A percentile compares a stretch with the other conserved stretches of the same genome.
Evolutionary conservation across 1,140 invertebrate species (phyloP).

Genomic region (Monomorium pharaonis): DNA sequence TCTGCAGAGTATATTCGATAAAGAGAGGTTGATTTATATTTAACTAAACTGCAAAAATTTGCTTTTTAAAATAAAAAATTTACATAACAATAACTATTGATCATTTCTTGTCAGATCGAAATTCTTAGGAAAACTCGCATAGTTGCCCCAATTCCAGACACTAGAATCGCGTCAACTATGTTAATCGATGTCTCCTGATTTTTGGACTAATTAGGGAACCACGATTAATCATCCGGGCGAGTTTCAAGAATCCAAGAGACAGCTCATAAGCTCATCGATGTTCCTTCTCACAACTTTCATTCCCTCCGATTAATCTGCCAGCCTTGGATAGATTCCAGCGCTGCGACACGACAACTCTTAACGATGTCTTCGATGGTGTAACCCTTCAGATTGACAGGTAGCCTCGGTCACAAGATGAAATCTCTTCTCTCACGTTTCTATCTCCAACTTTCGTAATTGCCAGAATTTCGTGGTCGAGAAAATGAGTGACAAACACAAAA

Average conservation of each 20-base stretch:
- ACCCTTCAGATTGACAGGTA: constrained; percentile 27
- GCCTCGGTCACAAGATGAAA: not conserved
- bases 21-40: not conserved
- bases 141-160: not conserved
- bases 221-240: constrained; percentile 39
- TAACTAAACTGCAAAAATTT: not conserved
- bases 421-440: not conserved
- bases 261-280: constrained; percentile 47
- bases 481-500: not conserved
- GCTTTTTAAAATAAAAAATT: not conserved
- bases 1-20: not conserved
- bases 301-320: constrained; percentile 37
- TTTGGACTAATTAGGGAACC: constrained; percentile 46
- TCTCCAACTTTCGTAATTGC: constrained; percentile 15
- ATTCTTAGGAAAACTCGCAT: not conserved
- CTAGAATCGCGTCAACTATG: constrained; percentile 4
- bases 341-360: constrained; percentile 30
- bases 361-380: constrained; percentile 38
- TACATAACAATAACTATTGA: not conserved
- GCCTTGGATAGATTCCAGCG: constrained; percentile 22
- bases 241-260: constrained; percentile 47
- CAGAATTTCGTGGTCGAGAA: not conserved
- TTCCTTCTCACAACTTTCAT: constrained; percentile 15
- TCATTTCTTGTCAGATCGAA: not conserved
- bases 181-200: constrained; percentile 27